phyloP scores from a whole-genome alignment of 2,113 vertebrate species.

The Xiphias gladius region DNA sequence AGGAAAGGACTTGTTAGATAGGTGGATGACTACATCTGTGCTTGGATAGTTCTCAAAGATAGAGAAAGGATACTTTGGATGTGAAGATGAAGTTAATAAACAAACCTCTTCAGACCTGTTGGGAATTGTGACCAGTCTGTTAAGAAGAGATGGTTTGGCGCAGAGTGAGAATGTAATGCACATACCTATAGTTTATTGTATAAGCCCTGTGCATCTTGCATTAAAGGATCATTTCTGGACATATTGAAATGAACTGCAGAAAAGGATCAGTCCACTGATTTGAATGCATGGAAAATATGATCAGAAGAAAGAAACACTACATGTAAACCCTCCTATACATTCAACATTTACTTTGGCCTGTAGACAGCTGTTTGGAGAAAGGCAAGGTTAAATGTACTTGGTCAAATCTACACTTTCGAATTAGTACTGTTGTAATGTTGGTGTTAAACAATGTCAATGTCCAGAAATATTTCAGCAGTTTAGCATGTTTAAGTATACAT shows the following conservation, averaged over 20 bases:
- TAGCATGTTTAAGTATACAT: not conserved
- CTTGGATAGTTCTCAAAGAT: not conserved
- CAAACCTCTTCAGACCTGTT: not conserved
- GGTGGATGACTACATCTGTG: too few species aligned
- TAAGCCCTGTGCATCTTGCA: not conserved
- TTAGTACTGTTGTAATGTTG: not conserved
- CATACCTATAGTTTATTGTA: not conserved
- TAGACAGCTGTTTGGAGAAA: not conserved
- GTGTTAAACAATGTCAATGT: not conserved
- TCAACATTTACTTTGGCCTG: not conserved
- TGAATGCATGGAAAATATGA: too few species aligned
- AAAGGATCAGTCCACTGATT: not conserved
- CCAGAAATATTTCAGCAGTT: slow-evolving; percentile 26
- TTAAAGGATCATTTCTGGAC: not conserved
- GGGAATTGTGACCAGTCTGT: not conserved
- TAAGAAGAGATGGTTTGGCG: not conserved
- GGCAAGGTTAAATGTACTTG: too few species aligned
- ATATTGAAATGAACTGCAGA: not conserved
- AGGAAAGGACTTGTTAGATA: not conserved
- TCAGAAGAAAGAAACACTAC: not conserved
- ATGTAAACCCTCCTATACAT: not conserved
- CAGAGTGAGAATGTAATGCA: not conserved
- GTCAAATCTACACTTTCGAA: not conserved
- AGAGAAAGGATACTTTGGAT: not conserved
- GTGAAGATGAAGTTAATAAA: not conserved